A percentile compares a stretch with the other conserved stretches of the same genome.
phyloP scores from a whole-genome alignment of 1,140 invertebrate species.

The Hyles vespertilio region DNA sequence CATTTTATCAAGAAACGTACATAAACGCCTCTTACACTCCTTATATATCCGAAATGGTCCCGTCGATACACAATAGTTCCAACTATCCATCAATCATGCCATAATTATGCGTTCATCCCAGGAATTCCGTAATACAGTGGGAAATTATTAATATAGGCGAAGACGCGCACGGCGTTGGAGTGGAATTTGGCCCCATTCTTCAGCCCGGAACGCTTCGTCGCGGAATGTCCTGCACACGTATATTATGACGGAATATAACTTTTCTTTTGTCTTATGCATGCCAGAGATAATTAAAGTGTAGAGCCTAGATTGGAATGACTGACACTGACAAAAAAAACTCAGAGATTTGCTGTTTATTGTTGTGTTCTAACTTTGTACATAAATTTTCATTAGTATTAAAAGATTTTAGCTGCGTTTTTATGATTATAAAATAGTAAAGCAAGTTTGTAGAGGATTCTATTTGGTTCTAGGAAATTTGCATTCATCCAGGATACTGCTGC shows the following conservation, averaged over 20 bases:
- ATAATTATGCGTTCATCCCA: slow-evolving; percentile 7
- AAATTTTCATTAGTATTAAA: no score
- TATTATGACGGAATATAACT: slow-evolving; percentile 8
- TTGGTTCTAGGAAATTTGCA: no score
- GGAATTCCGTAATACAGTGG: slow-evolving; percentile 18
- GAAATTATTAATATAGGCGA: slow-evolving; percentile 26
- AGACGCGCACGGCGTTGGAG: slow-evolving; percentile 18
- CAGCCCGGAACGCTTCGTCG: slow-evolving; percentile 20
- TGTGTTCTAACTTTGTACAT: no score
- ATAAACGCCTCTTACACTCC: no score
- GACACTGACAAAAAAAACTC: no score
- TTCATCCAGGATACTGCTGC: no score
- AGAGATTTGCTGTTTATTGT: no score
- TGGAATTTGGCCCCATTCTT: slow-evolving; percentile 33
- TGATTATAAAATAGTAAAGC: no score
- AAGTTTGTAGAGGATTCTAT: no score
- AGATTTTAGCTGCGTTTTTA: no score
- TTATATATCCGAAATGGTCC: neutral
- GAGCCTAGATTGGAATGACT: neutral
- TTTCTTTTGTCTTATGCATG: neutral
- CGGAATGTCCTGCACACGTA: neutral
- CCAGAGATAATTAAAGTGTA: neutral
- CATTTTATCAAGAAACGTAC: no score
- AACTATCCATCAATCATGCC: slow-evolving; percentile 1
- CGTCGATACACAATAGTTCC: neutral